A percentile compares a stretch with the other conserved stretches of the same genome.
These are phyloP conservation scores for Phaenicophaeus curvirostris DNA, from an alignment of 2,797 vertebrate species.

Conservation along the genomic window DNA sequence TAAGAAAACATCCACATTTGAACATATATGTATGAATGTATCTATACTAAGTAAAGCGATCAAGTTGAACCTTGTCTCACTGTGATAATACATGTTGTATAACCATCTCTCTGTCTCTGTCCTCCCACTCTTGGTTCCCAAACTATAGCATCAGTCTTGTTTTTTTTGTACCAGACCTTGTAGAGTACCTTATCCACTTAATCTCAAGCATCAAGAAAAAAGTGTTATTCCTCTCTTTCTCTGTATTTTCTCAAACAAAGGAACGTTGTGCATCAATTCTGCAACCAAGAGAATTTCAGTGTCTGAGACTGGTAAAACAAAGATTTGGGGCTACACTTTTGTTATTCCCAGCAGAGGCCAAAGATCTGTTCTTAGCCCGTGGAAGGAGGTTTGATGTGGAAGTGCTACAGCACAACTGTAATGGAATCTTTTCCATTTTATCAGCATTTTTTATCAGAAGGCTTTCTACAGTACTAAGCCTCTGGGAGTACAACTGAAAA, in stretches of 20 bases:
- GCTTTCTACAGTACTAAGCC: background rate
- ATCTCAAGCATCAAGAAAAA: background rate
- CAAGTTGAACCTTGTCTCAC: too few relatives aligned
- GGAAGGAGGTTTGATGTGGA: conserved; percentile 1
- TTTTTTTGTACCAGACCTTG: background rate
- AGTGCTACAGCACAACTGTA: background rate
- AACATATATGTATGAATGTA: too few relatives aligned
- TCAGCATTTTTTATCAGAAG: conserved; percentile 36
- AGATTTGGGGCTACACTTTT: background rate
- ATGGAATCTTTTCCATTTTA: conserved; percentile 29
- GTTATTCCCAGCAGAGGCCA: background rate
- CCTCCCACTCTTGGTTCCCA: too few relatives aligned
- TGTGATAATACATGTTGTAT: too few relatives aligned
- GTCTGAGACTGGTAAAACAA: background rate
- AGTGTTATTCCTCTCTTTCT: background rate
- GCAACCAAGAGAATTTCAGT: background rate
- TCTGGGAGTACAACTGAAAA: conserved; percentile 33
- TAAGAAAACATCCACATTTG: too few relatives aligned
- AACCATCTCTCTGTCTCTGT: too few relatives aligned
- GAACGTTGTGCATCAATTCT: background rate
- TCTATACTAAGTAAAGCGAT: too few relatives aligned
- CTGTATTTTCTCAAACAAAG: background rate
- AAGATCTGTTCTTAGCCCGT: background rate
- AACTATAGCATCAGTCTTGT: too few relatives aligned
- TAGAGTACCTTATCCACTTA: background rate